These are phyloP conservation scores for Sebastes baramenuke DNA, from an alignment of 2,797 vertebrate species.

Conservation along the genomic window DNA sequence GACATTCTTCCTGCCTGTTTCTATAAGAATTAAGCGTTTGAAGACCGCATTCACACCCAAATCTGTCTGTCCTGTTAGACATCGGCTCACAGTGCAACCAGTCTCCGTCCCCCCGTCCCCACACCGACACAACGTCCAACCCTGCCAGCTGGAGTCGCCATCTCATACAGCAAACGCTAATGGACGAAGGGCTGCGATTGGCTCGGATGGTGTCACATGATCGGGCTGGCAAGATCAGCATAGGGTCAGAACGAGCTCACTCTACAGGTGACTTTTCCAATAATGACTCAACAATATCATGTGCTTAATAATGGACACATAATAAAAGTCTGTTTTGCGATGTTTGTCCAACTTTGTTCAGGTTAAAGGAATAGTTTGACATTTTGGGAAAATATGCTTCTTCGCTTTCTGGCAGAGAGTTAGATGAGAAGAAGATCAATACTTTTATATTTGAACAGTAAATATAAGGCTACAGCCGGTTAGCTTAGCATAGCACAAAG, in stretches of 20 bases:
- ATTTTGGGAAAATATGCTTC: neutral
- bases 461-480: neutral
- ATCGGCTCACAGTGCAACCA: slow-evolving; percentile 82
- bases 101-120: slow-evolving; percentile 86
- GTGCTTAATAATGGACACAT: slow-evolving; percentile 9
- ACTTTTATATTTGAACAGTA: neutral
- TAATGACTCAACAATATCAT: slow-evolving; percentile 25
- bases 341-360: slow-evolving; percentile 15
- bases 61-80: slow-evolving; percentile 77
- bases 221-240: slow-evolving; percentile 87
- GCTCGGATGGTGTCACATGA: slow-evolving; percentile 95
- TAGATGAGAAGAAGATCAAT: neutral
- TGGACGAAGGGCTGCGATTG: slow-evolving; percentile 96
- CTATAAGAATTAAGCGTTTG: neutral
- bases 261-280: slow-evolving; percentile 85
- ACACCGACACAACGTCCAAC: slow-evolving; percentile 82
- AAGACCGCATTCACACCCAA: slow-evolving; percentile 42
- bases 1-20: slow-evolving; percentile 23
- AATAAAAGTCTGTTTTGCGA: slow-evolving; percentile 40
- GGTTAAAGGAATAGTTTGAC: neutral
- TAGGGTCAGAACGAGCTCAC: slow-evolving; percentile 86
- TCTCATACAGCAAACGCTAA: slow-evolving; percentile 96
- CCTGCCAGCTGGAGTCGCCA: slow-evolving; percentile 93
- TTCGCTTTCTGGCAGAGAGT: neutral
- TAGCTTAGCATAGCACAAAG: neutral